Conservation (phyloP, 2,888 invertebrate species). For the Thyatira batis region DNA sequence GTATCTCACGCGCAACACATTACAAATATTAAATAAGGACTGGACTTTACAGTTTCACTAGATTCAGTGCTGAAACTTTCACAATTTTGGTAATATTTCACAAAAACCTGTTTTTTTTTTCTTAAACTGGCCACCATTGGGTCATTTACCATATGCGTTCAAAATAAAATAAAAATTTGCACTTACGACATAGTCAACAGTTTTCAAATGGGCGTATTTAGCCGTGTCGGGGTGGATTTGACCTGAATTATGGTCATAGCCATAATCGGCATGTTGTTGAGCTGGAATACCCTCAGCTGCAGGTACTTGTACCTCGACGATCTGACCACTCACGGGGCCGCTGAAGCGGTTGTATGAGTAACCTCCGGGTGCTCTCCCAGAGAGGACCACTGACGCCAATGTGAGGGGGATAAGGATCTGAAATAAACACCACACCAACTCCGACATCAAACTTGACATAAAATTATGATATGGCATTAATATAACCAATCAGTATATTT, state of each 20-base stretch:
- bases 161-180: conserved; percentile 5
- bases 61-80: too few species aligned
- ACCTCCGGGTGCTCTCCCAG: conserved; percentile 73
- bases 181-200: conserved; percentile 85
- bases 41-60: too few species aligned
- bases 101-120: too few species aligned
- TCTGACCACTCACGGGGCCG: conserved; percentile 88
- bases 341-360: conserved; percentile 88
- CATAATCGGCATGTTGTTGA: conserved; percentile 76
- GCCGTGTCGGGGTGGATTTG: conserved; percentile 73
- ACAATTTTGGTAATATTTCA: too few species aligned
- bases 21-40: too few species aligned
- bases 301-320: conserved; percentile 80
- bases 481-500: too few species aligned
- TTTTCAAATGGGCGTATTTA: conserved; percentile 79
- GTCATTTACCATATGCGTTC: too few species aligned
- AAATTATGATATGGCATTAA: too few species aligned
- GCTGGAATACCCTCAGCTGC: conserved; percentile 68
- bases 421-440: too few species aligned
- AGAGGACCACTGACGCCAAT: conserved; percentile 45
- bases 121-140: too few species aligned
- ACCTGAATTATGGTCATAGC: conserved; percentile 74
- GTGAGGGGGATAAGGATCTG: conserved; percentile 56
- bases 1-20: too few species aligned
- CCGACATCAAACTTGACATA: background rate